These are phyloP conservation scores for Styela plicata DNA, from an alignment of 23 tunicate species.

Conservation along the genomic window DNA sequence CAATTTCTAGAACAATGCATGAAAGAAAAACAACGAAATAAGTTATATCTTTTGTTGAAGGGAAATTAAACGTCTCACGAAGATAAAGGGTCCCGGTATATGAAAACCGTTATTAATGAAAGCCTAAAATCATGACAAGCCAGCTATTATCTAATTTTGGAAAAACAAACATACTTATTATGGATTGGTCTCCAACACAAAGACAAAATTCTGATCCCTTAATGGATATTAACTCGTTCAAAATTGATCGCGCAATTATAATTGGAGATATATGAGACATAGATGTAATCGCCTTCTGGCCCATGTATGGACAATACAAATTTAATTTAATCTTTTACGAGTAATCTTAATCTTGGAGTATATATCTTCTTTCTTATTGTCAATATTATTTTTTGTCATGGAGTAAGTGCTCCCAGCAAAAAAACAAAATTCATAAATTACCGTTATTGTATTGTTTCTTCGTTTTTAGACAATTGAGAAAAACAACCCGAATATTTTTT, in stretches of 20 bases:
- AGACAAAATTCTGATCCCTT: conserved; percentile 4
- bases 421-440: no score
- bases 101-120: conserved; percentile 21
- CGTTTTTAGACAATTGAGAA: no score
- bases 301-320: background rate
- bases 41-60: background rate
- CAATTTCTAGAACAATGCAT: background rate
- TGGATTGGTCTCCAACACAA: conserved; percentile 27
- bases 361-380: background rate
- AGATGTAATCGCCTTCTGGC: background rate
- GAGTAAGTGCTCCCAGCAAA: background rate
- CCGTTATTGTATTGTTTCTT: no score
- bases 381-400: background rate
- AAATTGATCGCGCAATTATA: no score
- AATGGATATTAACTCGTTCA: conserved; percentile 11
- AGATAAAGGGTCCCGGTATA: background rate
- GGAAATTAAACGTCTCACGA: background rate
- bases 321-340: no score
- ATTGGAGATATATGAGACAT: no score
- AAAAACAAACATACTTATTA: conserved; percentile 19
- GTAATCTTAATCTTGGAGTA: background rate
- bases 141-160: conserved; percentile 26
- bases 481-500: no score
- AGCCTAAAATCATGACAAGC: conserved; percentile 24
- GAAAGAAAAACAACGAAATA: background rate